Base-by-base conservation (phyloP, 2,797 vertebrate species). In the Toxotes lorentzi region DNA sequence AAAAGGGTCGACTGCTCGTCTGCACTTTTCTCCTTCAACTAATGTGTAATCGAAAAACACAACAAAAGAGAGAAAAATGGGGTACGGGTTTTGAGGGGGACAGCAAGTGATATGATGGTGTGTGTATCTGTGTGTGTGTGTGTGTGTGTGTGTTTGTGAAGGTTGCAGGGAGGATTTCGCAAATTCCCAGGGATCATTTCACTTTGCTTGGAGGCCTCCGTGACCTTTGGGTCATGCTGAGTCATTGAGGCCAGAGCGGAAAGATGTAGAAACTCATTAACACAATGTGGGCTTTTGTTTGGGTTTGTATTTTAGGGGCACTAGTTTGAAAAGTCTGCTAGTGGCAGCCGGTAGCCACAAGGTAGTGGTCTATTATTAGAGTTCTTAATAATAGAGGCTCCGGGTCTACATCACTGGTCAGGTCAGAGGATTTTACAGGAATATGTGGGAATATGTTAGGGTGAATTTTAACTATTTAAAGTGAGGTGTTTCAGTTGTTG, bases 201-300 rank as follows among this genome's bases (percentile, higher is more conserved):
- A 86, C 86, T 86, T 93, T 89, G 79, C 83, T 48, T 58, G 54
- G 59, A 85, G 81, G 73, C 76, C 67, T 85, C 41, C 50, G 65
- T 41, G 56, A 86, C 83, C 89, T 86, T 57, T 77, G 75, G 79
- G 76, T 86, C 86, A 72, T 2, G 16, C 74, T 85, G 80, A 82
- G 47, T 87, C 81, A 76, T 68, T 2, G 38, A 58, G 71, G 58
- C 59, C 69, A 53, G 54, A 62, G 48, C 61, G 71, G 27, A 64
- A 68, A 76, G 17, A 83, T 51, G 82, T 66, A 81, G 69, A 54
- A 74, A 76, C 73, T 89, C 78, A 80, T 90, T 87, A 88, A 71
- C 53, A 54, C 65, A 70, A 62, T 70, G 76, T 43, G 67, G 65
- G 76, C 53, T 79, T 30, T 88, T 87, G 78, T 89, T 88, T 84